phyloP scores from a whole-genome alignment of 1,140 invertebrate species.

The Saccostrea glomerata region DNA sequence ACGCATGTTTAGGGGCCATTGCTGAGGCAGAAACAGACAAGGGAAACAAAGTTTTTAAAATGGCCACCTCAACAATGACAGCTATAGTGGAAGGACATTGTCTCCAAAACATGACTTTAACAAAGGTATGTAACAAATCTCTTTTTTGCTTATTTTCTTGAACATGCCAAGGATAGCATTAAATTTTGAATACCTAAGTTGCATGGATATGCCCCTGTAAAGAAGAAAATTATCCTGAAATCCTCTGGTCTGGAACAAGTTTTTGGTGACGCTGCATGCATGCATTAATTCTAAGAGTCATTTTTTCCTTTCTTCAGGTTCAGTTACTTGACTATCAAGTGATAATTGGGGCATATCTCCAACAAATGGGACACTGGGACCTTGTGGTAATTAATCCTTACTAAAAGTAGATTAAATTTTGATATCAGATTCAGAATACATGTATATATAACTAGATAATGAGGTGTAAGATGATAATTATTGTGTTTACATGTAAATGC shows the following conservation, averaged over 20 bases:
- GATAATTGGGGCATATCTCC: constrained; percentile 2
- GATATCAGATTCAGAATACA: background rate
- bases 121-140: background rate
- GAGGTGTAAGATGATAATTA: background rate
- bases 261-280: background rate
- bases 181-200: background rate
- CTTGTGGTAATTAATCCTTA: constrained; percentile 5
- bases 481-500: background rate
- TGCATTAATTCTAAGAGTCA: background rate
- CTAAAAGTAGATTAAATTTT: background rate
- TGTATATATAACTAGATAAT: background rate
- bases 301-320: background rate
- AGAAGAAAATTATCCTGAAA: too few relatives aligned
- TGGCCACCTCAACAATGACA: constrained; percentile 28
- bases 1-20: constrained; percentile 20
- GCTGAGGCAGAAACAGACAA: constrained; percentile 25
- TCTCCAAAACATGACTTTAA: constrained; percentile 1
- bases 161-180: background rate
- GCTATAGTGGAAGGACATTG: constrained; percentile 18
- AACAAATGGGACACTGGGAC: constrained; percentile 13
- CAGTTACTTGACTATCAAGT: background rate
- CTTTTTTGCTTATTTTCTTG: background rate
- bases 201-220: too few relatives aligned
- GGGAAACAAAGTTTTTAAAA: constrained; percentile 25
- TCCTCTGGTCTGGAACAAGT: too few relatives aligned